phyloP scores from a whole-genome alignment of 1,140 invertebrate species.

The Alviniconcha marisindica region DNA sequence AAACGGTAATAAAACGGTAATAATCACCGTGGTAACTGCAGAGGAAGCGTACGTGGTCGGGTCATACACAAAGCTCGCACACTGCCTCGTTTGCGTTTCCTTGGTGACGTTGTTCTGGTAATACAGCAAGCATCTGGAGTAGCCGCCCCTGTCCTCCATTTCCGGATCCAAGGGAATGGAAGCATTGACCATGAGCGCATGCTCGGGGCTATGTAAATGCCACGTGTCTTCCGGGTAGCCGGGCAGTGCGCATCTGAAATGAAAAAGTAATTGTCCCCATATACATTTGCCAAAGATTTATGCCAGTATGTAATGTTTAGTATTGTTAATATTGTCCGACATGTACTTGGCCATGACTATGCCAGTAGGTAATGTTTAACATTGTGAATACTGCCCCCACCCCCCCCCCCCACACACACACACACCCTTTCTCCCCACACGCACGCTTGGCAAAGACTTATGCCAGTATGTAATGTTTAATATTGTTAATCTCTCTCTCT shows the following conservation, averaged over 20 bases:
- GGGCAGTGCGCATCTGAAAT: slow-evolving; percentile 37
- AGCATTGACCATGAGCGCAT: slow-evolving; percentile 34
- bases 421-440: too few relatives aligned
- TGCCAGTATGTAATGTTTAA: too few relatives aligned
- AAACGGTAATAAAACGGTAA: background rate
- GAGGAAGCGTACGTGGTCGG: slow-evolving; percentile 32
- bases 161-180: slow-evolving; percentile 35
- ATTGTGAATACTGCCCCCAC: too few relatives aligned
- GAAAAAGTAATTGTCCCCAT: too few relatives aligned
- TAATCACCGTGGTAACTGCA: slow-evolving; percentile 33
- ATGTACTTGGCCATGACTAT: too few relatives aligned
- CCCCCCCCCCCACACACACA: too few relatives aligned
- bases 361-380: too few relatives aligned
- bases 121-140: slow-evolving; percentile 36
- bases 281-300: too few relatives aligned
- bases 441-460: too few relatives aligned
- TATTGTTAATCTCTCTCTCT: too few relatives aligned
- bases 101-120: slow-evolving; percentile 23
- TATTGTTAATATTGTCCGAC: too few relatives aligned
- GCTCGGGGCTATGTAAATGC: slow-evolving; percentile 4
- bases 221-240: slow-evolving; percentile 34
- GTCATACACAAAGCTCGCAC: slow-evolving; percentile 41
- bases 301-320: too few relatives aligned
- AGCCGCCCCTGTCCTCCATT: background rate
- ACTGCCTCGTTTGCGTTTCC: background rate